These are phyloP conservation scores for Stegana nigrithorax DNA, from an alignment of 2,888 invertebrate species.

Conservation along the genomic window DNA sequence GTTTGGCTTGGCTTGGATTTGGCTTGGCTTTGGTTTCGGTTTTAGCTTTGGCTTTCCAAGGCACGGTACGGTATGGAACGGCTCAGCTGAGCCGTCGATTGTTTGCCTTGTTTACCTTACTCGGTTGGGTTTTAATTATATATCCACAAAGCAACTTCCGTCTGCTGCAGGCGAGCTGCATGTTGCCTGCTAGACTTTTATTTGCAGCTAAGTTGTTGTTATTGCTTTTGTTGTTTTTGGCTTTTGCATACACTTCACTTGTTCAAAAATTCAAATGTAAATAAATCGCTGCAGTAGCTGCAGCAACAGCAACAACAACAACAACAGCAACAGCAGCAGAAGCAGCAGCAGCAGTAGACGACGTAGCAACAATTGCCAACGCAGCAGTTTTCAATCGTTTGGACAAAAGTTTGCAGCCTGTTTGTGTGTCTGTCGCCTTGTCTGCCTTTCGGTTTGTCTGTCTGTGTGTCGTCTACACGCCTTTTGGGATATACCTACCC, in stretches of 20 bases:
- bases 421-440: background rate
- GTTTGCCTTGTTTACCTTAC: constrained; percentile 3
- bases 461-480: too few relatives aligned
- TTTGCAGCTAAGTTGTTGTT: constrained; percentile 9
- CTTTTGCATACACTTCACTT: constrained; percentile 56
- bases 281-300: constrained; percentile 41
- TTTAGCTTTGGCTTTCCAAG: too few relatives aligned
- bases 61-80: too few relatives aligned
- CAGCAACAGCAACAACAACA: background rate
- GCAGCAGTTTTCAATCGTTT: constrained; percentile 58
- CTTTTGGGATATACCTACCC: too few relatives aligned
- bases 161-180: too few relatives aligned
- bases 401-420: constrained; percentile 50
- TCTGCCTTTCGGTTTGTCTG: background rate
- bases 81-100: too few relatives aligned
- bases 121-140: constrained; percentile 12
- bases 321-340: constrained; percentile 8
- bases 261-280: constrained; percentile 62
- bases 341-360: constrained; percentile 48
- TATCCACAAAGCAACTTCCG: constrained; percentile 16
- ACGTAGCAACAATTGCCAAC: constrained; percentile 34
- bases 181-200: constrained; percentile 2
- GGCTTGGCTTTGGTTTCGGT: too few relatives aligned
- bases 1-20: too few relatives aligned
- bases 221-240: constrained; percentile 26